Evolutionary conservation across 2,113 vertebrate species (phyloP), one percentile per base, ranked within the genome.

Genomic region (Setophaga petechia): DNA sequence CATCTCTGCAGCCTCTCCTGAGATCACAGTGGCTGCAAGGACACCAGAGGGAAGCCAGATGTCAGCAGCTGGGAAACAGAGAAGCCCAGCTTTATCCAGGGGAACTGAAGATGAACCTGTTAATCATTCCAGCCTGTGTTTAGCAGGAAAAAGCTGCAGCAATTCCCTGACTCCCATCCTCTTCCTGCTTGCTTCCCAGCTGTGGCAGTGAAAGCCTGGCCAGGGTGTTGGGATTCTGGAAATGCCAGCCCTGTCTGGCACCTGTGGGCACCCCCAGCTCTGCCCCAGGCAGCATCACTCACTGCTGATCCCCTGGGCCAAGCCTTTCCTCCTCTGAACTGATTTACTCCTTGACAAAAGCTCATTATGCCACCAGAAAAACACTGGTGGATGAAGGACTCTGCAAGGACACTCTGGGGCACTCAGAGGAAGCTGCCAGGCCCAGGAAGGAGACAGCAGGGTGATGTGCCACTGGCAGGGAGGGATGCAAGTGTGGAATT

Each of bases 361-460:
- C 87, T 94, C 94, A 41, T 83, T 75, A 43, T 79, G 66, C 65
- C 93, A 66, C 81, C 12, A 89, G 69, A 44, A 37, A 84, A 89
- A 87, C 54, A 43, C 46, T 47, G 71, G 65, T 0, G 22, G 90
- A 69, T 62, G 47, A 94, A 94, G 77, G 87, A 78, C 87, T 69
- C 84, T 5, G 31, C 91, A 95, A 93, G 95, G 89, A 83, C 82
- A 15, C 52, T 44, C 24, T 61, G 41, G 68, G 59, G 61, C 9
- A 1, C n/a, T 49, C 30, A 18, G 3, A 19, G 1, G 19, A 35
- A 35, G 66, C 88, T 82, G 89, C 74, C 39, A 33, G 74, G 69
- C 22, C 51, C 0, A 0, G 30, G 21, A 78, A 73, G 87, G 61
- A 88, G 61, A 44, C 0, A 8, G 44, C 44, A 76, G 76, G 46